Percentiles rank a stretch among this genome's conserved stretches.
These are phyloP conservation scores for Dryobates pubescens DNA, from an alignment of 2,797 vertebrate genomes.

Conservation along the genomic window DNA sequence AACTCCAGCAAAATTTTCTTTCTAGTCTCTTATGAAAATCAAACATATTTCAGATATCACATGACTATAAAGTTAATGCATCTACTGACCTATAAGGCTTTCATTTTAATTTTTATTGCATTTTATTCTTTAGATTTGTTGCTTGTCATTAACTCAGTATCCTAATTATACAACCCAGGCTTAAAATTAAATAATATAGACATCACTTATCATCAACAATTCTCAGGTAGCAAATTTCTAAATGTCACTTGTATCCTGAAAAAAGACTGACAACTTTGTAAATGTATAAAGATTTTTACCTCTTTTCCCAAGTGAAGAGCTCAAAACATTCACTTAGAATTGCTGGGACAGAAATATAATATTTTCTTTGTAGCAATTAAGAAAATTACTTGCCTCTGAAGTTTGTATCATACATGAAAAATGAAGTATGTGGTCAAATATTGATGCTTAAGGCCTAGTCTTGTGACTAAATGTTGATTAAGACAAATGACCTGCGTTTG, in stretches of 20 bases:
- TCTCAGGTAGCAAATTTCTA: not conserved
- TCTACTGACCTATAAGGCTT: not conserved
- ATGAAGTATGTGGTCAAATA: not conserved
- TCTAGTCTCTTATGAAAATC: not conserved
- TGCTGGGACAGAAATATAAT: not conserved
- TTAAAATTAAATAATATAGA: not conserved
- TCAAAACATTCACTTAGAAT: not conserved
- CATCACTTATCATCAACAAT: not conserved
- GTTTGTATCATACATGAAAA: not conserved
- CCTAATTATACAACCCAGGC: not conserved
- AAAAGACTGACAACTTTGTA: not conserved
- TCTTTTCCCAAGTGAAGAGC: not conserved
- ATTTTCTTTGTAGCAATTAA: not conserved
- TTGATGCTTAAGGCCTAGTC: not conserved
- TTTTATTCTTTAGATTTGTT: not conserved
- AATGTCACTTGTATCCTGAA: not conserved
- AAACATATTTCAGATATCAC: not conserved
- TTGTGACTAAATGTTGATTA: not conserved
- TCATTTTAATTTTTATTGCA: not conserved
- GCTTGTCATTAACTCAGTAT: not conserved
- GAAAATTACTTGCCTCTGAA: not conserved
- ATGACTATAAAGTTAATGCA: not conserved
- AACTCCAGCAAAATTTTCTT: not conserved
- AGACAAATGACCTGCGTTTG: not conserved
- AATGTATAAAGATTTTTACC: not conserved